Base-by-base conservation (phyloP, 30 jellyfish, hydroid and myxozoan genomes). In the Hydractinia symbiolongicarpus region DNA sequence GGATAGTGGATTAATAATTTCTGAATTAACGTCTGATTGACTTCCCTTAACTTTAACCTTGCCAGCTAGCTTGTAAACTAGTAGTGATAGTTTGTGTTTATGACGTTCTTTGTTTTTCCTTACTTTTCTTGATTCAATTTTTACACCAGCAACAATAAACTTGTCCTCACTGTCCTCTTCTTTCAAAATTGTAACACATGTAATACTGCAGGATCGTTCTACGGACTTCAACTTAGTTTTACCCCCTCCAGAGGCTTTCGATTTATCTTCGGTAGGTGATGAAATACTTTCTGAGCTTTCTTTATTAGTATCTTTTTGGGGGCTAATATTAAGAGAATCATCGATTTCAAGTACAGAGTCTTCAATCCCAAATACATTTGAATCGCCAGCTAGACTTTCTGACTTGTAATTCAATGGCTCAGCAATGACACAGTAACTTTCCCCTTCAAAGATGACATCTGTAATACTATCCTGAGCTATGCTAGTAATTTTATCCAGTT, bases 11-110 rank as follows among this genome's bases (percentile, higher is more conserved):
- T 20, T n/a, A 20, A 77, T 53, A 54, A 44, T 57, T 7, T 55
- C 55, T 5, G 85, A 9, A 16, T 44, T 60, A 1, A 10, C 52
- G 10, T 16, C 55, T 19, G 55, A 13, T 8, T 20, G 61, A 10
- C 13, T 61, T 5, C 58, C 76, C 21, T 74, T 74, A 11, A 44
- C 51, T 20, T 44, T 50, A 9, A 77, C 8, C 60, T 77, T 77
- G 14, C 79, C 76, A 30, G 81, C 85, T 54, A 77, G 17, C 30
- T 55, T 77, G 85, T 77, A 77, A 7, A 66, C 53, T 54, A 77
- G 85, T 54, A 77, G 85, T 54, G 85, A 77, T 49, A 77, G 55
- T 54, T 77, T 77, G 85, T 77, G 78, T 14, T 55, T 77, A 8
- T 54, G 66, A 5, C 55, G 17, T 52, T 9, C 61, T 30, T 77